Conservation (phyloP, 2,888 invertebrate genomes). For the Leptinotarsa tumamoca region DNA sequence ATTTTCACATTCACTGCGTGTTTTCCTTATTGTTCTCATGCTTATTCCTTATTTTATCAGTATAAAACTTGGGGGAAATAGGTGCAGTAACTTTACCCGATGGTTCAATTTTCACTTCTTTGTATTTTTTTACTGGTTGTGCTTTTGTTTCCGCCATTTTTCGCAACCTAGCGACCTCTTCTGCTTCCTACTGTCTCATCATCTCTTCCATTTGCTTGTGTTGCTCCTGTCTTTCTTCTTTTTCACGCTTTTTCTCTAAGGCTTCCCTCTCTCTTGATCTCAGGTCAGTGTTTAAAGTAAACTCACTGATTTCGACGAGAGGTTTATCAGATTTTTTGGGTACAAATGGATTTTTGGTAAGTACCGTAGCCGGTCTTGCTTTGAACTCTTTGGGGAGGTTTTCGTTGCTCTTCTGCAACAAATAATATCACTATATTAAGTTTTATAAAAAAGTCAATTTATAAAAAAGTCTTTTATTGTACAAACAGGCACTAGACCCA, state of each 20-base stretch:
- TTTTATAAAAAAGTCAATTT: background rate
- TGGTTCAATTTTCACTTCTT: conserved; percentile 69
- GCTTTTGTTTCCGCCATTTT: conserved; percentile 74
- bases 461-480: background rate
- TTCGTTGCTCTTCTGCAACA: conserved; percentile 62
- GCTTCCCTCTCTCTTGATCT: conserved; percentile 73
- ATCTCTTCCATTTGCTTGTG: conserved; percentile 37
- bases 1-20: background rate
- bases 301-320: conserved; percentile 67
- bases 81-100: conserved; percentile 74
- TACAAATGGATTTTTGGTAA: conserved; percentile 75
- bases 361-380: conserved; percentile 73
- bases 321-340: conserved; percentile 70
- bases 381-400: conserved; percentile 68
- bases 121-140: conserved; percentile 71
- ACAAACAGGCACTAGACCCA: no score
- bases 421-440: background rate
- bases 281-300: conserved; percentile 75
- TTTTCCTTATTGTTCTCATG: conserved; percentile 14
- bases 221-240: conserved; percentile 65
- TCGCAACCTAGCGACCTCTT: conserved; percentile 69
- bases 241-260: conserved; percentile 73
- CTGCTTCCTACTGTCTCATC: conserved; percentile 66
- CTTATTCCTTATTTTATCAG: conserved; percentile 33
- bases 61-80: conserved; percentile 71